Evolutionary conservation across 2,888 invertebrate genomes (phyloP).

Genomic region (Dynastes hyllus): DNA sequence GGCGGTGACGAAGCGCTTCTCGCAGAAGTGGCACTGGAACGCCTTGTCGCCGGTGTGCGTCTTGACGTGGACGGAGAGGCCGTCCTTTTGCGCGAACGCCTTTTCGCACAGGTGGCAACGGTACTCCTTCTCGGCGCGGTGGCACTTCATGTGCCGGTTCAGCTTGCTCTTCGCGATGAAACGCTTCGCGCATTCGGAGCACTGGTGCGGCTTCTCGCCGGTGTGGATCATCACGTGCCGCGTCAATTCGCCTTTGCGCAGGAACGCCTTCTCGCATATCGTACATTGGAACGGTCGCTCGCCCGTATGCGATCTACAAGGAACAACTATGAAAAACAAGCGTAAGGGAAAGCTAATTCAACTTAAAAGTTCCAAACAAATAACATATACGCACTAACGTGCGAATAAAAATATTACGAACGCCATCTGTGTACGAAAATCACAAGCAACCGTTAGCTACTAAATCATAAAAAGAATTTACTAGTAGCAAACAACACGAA

Average conservation of each 20-base stretch:
- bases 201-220: conserved; percentile 60
- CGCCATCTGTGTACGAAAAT: too few relatives aligned
- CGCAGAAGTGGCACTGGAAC: conserved; percentile 60
- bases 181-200: conserved; percentile 60
- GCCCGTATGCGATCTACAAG: conserved; percentile 44
- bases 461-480: too few relatives aligned
- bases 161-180: conserved; percentile 62
- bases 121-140: conserved; percentile 60
- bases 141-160: conserved; percentile 61
- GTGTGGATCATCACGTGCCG: conserved; percentile 59
- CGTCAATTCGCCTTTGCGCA: conserved; percentile 54
- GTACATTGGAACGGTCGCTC: conserved; percentile 47
- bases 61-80: conserved; percentile 61
- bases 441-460: too few relatives aligned
- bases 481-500: too few relatives aligned
- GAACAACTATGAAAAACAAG: not conserved
- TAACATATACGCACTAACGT: too few relatives aligned
- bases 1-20: conserved; percentile 58
- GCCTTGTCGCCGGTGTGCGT: conserved; percentile 63
- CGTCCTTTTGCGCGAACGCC: conserved; percentile 61
- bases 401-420: too few relatives aligned
- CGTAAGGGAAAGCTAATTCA: not conserved
- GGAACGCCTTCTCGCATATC: conserved; percentile 48
- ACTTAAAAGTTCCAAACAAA: too few relatives aligned
- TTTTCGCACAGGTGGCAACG: conserved; percentile 61